A percentile compares a stretch with the other conserved stretches of the same genome.
Evolutionary conservation across 2,888 invertebrate species (phyloP).

Genomic region (Luperina nickerlii): DNA sequence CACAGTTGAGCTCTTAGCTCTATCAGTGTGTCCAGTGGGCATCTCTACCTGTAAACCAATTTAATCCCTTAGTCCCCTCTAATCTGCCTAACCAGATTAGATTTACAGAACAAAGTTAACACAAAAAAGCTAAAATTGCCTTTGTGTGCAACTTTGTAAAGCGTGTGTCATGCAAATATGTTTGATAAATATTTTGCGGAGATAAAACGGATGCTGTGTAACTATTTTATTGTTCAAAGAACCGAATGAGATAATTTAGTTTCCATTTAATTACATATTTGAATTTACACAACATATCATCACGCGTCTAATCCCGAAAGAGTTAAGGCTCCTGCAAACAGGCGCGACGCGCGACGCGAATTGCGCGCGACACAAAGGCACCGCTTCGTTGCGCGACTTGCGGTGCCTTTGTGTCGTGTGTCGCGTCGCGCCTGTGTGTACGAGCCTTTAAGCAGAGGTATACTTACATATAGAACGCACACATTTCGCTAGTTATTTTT

Average conservation of each 20-base stretch:
- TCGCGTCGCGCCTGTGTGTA: no score
- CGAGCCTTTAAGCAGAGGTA: neutral
- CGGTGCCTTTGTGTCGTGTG: no score
- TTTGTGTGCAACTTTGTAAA: slow-evolving; percentile 42
- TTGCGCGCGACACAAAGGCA: no score
- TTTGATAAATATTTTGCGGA: slow-evolving; percentile 59
- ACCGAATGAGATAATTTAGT: slow-evolving; percentile 64
- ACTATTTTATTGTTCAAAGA: slow-evolving; percentile 60
- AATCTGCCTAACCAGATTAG: slow-evolving; percentile 27
- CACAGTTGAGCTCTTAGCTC: no score
- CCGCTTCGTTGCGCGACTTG: no score
- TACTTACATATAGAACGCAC: neutral
- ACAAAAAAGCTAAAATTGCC: slow-evolving; percentile 27
- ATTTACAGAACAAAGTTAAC: slow-evolving; percentile 37
- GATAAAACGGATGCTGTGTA: slow-evolving; percentile 54
- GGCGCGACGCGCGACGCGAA: no score
- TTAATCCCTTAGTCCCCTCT: slow-evolving; percentile 9
- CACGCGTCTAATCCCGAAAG: neutral
- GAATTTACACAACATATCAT: neutral
- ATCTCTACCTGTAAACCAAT: slow-evolving; percentile 5
- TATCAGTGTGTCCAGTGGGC: neutral
- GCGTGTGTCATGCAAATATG: slow-evolving; percentile 55
- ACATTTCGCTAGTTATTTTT: neutral
- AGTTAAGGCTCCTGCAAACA: no score
- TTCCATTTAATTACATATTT: slow-evolving; percentile 65